Conservation (phyloP, 1,140 invertebrate species). For the Drosophila nebulosa region DNA sequence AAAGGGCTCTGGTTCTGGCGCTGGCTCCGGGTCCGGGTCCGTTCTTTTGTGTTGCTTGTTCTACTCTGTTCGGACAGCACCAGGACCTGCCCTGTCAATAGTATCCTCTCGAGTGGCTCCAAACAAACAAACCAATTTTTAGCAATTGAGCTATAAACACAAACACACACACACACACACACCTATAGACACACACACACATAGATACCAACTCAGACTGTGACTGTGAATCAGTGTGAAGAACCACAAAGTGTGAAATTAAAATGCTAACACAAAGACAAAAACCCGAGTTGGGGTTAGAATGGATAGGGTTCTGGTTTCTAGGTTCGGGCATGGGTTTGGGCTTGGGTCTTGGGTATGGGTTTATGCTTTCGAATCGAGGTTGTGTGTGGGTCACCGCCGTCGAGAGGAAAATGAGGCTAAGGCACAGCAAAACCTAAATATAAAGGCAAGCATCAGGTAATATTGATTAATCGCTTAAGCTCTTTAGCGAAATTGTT, state of each 20-base stretch:
- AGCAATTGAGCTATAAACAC: constrained; percentile 54
- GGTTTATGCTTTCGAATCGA: background rate
- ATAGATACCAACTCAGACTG: constrained; percentile 1
- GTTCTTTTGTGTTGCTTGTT: background rate
- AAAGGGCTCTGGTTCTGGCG: background rate
- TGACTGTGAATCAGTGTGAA: constrained; percentile 5
- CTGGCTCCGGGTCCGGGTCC: background rate
- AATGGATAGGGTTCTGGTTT: background rate
- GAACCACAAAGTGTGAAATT: constrained; percentile 50
- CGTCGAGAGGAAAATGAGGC: background rate
- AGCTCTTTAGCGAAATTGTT: constrained; percentile 19
- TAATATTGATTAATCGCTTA: constrained; percentile 52
- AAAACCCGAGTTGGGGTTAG: background rate
- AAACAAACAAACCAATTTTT: constrained; percentile 50
- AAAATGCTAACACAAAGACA: constrained; percentile 43
- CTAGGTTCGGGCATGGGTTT: background rate
- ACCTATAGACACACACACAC: constrained; percentile 8
- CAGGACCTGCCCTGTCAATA: constrained; percentile 31
- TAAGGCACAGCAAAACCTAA: constrained; percentile 23
- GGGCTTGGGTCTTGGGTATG: background rate
- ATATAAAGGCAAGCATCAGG: constrained; percentile 37
- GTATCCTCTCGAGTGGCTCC: constrained; percentile 41
- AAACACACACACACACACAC: constrained; percentile 16
- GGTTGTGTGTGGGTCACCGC: background rate
- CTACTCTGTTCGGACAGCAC: background rate